Evolutionary conservation across 1,140 invertebrate species (phyloP), one percentile per base, ranked within the genome.

Genomic region (Frieseomelitta varia): DNA sequence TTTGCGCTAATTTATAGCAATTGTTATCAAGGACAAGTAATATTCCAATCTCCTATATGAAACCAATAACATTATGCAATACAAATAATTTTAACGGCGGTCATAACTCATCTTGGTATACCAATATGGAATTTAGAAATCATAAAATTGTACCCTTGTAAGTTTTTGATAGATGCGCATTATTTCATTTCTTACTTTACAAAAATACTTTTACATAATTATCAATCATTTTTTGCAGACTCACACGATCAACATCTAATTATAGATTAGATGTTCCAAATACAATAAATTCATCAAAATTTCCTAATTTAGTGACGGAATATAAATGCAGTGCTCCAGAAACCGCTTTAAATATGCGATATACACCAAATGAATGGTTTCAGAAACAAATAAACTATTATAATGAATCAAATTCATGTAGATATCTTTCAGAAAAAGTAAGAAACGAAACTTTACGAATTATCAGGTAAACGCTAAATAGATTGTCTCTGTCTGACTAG

Each of bases 301-400:
- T 98, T 91, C 97, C 97, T 0, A 98, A 97, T 94, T 91, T 98
- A 82, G 96, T 97, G 55, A 97, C 97, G 0, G 97, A 97, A 6
- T 97, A 97, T 93, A 97, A 97, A 82, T 95, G 96, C 10, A 97
- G 97, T 95, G 97, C 97, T 0, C 96, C 97, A 0, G 95, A 97
- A 81, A 96, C 97, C 3, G 97, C 97, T 2, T 95, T 98, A 39
- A 97, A 97, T 90, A 97, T 97, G 0, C 95, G 97, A 85, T 99
- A 98, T 93, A 98, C 98, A 6, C 98, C 98, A 68, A 96, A 97
- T 83, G 98, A 99, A 94, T 99, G 98, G 98, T 97, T 96, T 79
- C 97, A 97, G 92, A 97, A 97, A 90, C 98, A 98, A 94, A 95
- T 98, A 78, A 96, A 96, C 91, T 97, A 97, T 91, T 99, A 97